Evolutionary conservation across 2,113 vertebrate genomes (phyloP).

Genomic region (Varanus salvator): DNA sequence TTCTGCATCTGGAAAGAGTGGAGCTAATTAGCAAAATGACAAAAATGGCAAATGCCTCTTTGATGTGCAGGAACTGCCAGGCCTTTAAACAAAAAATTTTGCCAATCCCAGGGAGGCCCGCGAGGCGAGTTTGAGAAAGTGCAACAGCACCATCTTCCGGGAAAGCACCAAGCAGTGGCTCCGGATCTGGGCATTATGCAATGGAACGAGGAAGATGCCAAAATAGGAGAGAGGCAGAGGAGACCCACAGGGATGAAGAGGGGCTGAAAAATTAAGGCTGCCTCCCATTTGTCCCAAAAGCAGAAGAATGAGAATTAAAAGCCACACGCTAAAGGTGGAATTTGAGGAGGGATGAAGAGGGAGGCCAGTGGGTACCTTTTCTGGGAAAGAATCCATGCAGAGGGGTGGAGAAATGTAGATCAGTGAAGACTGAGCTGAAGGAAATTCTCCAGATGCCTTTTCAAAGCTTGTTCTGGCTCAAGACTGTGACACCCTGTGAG

Average conservation of each 20-base stretch:
- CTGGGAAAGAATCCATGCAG: too few relatives aligned
- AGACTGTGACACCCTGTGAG: too few relatives aligned
- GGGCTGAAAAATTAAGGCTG: neutral
- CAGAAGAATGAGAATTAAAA: too few relatives aligned
- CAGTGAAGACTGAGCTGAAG: too few relatives aligned
- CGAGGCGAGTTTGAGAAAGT: neutral
- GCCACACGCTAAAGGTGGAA: too few relatives aligned
- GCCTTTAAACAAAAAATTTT: conserved; percentile 60
- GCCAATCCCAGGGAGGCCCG: fast-evolving
- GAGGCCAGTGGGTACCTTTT: too few relatives aligned
- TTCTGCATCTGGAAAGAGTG: conserved; percentile 46
- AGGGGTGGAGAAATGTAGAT: too few relatives aligned
- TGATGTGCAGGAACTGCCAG: conserved; percentile 56
- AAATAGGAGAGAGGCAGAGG: neutral
- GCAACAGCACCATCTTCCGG: conserved; percentile 68
- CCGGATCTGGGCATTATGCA: too few relatives aligned
- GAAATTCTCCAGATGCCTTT: too few relatives aligned
- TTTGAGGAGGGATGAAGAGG: too few relatives aligned
- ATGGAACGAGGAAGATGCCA: neutral
- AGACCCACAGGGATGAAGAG: neutral
- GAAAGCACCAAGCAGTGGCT: neutral
- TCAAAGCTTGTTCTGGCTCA: too few relatives aligned
- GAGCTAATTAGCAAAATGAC: conserved; percentile 72
- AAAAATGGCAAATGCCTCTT: conserved; percentile 58
- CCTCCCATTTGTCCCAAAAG: too few relatives aligned